A percentile compares a stretch with the other conserved stretches of the same genome.
phyloP scores from a whole-genome alignment of 2,888 invertebrate genomes.

The Heteropelma amictum region DNA sequence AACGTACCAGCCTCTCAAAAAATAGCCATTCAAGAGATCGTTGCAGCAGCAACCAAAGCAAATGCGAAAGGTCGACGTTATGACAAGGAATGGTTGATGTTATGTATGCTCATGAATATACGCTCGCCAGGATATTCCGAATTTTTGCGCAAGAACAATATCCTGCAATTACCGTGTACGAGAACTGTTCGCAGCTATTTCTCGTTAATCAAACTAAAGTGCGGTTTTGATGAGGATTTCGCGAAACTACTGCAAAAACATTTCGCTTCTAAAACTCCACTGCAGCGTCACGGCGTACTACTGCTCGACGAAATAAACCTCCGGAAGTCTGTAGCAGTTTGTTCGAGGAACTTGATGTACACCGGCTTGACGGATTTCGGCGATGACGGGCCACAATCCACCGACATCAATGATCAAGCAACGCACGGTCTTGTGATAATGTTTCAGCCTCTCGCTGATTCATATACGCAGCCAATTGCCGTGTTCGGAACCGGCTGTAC shows the following conservation, averaged over 20 bases:
- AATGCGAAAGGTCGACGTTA: background rate
- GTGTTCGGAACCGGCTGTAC: constrained; percentile 21
- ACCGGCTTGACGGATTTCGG: constrained; percentile 57
- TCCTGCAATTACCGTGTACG: constrained; percentile 54
- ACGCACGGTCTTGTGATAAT: too few relatives aligned
- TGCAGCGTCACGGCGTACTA: constrained; percentile 45
- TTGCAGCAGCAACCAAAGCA: background rate
- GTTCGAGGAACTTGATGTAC: constrained; percentile 48
- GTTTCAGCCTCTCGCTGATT: too few relatives aligned
- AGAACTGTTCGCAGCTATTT: constrained; percentile 54
- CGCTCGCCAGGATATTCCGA: constrained; percentile 55
- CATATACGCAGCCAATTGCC: too few relatives aligned
- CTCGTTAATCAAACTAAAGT: constrained; percentile 26
- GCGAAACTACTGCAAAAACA: constrained; percentile 23
- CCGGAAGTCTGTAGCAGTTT: constrained; percentile 52
- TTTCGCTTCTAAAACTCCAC: constrained; percentile 1
- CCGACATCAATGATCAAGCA: constrained; percentile 30
- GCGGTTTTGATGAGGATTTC: constrained; percentile 49
- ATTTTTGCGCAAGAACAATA: constrained; percentile 52
- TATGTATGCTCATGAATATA: constrained; percentile 57
- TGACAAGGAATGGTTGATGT: background rate
- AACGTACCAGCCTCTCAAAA: background rate
- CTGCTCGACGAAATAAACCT: constrained; percentile 56
- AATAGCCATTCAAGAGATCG: background rate
- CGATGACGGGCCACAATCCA: constrained; percentile 39